phyloP scores from a whole-genome alignment of 2,888 invertebrate genomes.

The Monoplex corrugatus region DNA sequence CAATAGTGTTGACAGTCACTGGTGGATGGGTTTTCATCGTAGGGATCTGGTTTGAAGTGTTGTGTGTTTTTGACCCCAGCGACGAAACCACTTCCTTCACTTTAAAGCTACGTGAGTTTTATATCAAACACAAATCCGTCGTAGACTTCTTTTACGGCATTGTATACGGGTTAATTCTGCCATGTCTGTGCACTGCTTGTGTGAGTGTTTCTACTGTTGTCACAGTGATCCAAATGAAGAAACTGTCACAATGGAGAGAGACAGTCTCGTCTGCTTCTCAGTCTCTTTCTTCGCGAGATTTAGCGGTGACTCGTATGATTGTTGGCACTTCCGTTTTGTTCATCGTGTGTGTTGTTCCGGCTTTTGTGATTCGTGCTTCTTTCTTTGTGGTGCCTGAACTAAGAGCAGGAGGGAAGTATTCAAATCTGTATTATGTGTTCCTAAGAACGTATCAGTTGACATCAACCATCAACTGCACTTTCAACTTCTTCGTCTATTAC shows the following conservation, averaged over 20 bases:
- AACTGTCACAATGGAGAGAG: not conserved
- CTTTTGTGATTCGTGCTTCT: not conserved
- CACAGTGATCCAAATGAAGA: not conserved
- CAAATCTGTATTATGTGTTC: not conserved
- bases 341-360: not conserved
- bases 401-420: not conserved
- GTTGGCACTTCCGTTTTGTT: conserved; percentile 4
- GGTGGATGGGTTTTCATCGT: not conserved
- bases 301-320: not conserved
- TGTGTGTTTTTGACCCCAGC: not conserved
- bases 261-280: conserved; percentile 2
- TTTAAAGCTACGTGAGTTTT: not conserved
- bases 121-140: not conserved
- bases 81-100: not conserved
- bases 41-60: not conserved
- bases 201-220: not conserved
- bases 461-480: not conserved
- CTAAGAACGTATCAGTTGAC: not conserved
- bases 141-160: not conserved
- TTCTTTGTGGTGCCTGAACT: not conserved
- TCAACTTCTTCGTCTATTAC: conserved; percentile 9
- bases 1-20: not conserved
- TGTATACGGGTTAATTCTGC: not conserved
- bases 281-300: not conserved
- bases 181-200: not conserved